Evolutionary conservation across 2,888 invertebrate species (phyloP), one percentile per base, ranked within the genome.

Genomic region (Lobophora halterata): DNA sequence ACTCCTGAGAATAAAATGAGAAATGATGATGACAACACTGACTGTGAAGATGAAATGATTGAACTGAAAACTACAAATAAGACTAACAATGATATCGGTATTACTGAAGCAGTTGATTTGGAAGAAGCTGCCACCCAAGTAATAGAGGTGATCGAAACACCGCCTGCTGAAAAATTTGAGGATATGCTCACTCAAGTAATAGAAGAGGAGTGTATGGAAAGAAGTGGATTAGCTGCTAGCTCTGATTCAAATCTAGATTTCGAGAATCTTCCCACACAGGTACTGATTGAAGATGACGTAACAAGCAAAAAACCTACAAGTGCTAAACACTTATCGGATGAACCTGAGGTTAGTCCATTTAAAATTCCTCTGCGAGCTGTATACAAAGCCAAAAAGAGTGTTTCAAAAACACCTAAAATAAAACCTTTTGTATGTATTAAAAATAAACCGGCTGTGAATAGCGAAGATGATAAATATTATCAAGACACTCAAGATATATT

Each of bases 401-500:
- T 51, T 8, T 35, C 50, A 6, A 57, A 54, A 58, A 29, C 37
- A 16, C 33, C 29, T 1, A 54, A 61, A 48, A 47, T 44, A 26
- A 60, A 51, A 47, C 19, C 28, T 5, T 27, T 25, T 33, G 31
- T 18, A 41, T 39, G 28, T 38, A 23, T 36, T 19, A 33, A 25
- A 23, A 30, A 9, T 9, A 33, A 36, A 16, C 5, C 5, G 2
- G 13, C 4, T 25, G 1, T 14, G 39, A 43, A 38, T 19, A 38
- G 21, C 2, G 41, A 47, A 12, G 62, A 71, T 24, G 60, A 70
- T 9, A 71, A 71, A 41, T 83, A 76, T 58, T 86, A 87, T 52
- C 55, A 60, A 18, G 62, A 66, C 3, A 87, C 86, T 3, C 86
- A 87, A 65, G 81, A 86, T 10, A 55, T 87, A 42, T 56, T 63